Percentiles rank a stretch among this genome's conserved stretches.
Conservation (phyloP, 2,888 invertebrate genomes). For the Parochlus steinenii region DNA sequence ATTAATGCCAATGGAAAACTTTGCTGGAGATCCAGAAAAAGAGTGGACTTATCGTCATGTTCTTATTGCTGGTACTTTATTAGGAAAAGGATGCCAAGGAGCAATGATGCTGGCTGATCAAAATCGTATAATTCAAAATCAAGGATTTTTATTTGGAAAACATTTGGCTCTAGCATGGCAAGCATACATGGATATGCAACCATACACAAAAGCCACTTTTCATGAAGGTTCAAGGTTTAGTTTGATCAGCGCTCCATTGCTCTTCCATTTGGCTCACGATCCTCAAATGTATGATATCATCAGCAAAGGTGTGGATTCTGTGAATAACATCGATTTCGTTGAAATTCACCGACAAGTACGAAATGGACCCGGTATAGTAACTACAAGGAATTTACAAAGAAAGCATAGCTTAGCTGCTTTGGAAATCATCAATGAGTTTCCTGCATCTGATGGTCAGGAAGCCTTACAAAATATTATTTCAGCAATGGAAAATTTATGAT, state of each 20-base stretch:
- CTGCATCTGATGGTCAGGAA: slow-evolving; percentile 64
- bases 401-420: slow-evolving; percentile 62
- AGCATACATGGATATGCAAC: slow-evolving; percentile 57
- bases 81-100: slow-evolving; percentile 76
- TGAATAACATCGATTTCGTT: slow-evolving; percentile 28
- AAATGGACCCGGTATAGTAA: slow-evolving; percentile 53
- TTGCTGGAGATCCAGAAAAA: slow-evolving; percentile 45
- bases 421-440: slow-evolving; percentile 55
- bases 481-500: slow-evolving; percentile 66
- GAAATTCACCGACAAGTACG: slow-evolving; percentile 41
- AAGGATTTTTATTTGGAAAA: slow-evolving; percentile 78
- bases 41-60: slow-evolving; percentile 72
- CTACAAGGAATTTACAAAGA: slow-evolving; percentile 54
- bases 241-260: slow-evolving; percentile 65
- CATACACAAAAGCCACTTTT: slow-evolving; percentile 34
- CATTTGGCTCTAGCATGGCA: slow-evolving; percentile 85
- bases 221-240: slow-evolving; percentile 24
- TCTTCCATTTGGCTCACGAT: slow-evolving; percentile 63
- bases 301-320: slow-evolving; percentile 26
- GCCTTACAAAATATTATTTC: slow-evolving; percentile 74
- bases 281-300: slow-evolving; percentile 41
- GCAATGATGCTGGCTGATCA: slow-evolving; percentile 75
- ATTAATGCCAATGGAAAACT: slow-evolving; percentile 36
- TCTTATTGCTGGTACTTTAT: slow-evolving; percentile 55
- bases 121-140: slow-evolving; percentile 52